Evolutionary conservation across 2,888 invertebrate genomes (phyloP).

Genomic region (Andrena dorsata): DNA sequence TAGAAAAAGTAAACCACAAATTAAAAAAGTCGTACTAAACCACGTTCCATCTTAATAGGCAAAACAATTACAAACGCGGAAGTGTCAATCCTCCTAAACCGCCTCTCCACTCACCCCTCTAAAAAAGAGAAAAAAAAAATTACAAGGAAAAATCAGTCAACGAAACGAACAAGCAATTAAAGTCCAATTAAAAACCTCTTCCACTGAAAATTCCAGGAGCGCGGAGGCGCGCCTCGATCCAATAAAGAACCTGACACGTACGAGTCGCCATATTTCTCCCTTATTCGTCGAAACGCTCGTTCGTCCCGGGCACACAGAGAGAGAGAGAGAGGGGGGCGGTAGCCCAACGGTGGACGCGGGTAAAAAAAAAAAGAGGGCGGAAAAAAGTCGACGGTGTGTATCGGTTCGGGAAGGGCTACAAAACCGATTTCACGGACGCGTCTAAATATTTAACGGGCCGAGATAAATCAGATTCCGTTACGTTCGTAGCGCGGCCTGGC

Average conservation of each 20-base stretch:
- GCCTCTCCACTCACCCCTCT: background rate
- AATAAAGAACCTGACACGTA: conserved; percentile 48
- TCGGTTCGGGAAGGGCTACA: conserved; percentile 10
- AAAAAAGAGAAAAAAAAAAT: background rate
- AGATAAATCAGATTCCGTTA: conserved; percentile 38
- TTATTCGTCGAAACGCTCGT: conserved; percentile 48
- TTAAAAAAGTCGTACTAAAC: too few relatives aligned
- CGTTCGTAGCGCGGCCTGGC: background rate
- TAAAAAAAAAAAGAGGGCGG: background rate
- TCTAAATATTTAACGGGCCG: conserved; percentile 49
- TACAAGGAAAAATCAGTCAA: background rate
- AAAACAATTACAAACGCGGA: background rate
- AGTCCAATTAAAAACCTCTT: conserved; percentile 46
- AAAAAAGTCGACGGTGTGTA: background rate
- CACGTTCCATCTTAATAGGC: background rate
- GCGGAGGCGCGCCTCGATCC: conserved; percentile 13
- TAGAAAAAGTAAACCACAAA: background rate
- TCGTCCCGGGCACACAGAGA: background rate
- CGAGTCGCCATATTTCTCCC: conserved; percentile 44
- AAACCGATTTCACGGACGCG: background rate
- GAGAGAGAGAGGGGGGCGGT: background rate
- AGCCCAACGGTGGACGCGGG: conserved; percentile 1
- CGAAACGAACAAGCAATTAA: conserved; percentile 44
- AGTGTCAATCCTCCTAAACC: background rate
- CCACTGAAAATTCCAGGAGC: conserved; percentile 23